phyloP scores from a whole-genome alignment of 2,888 invertebrate species.

The Napeogenes inachia region DNA sequence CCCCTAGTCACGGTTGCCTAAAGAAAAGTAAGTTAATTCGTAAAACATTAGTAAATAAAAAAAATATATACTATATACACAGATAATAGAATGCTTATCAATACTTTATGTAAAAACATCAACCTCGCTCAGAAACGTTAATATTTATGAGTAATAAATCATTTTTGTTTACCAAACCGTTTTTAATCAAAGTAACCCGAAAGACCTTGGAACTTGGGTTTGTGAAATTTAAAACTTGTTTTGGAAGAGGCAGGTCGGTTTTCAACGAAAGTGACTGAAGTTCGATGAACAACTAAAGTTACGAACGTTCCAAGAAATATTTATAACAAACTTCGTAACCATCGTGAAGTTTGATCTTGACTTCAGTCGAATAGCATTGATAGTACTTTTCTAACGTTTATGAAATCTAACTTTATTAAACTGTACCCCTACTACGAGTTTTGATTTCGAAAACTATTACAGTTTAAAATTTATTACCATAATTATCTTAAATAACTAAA shows the following conservation, averaged over 20 bases:
- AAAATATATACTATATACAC: no score
- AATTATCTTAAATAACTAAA: no score
- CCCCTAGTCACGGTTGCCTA: no score
- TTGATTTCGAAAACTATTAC: no score
- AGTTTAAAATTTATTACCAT: no score
- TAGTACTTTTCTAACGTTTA: neutral
- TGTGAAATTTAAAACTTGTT: slow-evolving; percentile 52
- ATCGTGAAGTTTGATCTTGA: slow-evolving; percentile 50
- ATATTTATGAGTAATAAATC: slow-evolving; percentile 43
- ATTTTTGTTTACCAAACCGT: slow-evolving; percentile 43
- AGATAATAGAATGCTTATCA: no score
- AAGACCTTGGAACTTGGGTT: slow-evolving; percentile 59
- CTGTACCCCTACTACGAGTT: no score
- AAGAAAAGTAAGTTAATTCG: no score
- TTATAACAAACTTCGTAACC: slow-evolving; percentile 49
- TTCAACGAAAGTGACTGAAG: slow-evolving; percentile 56
- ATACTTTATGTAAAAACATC: no score
- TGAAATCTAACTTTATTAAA: neutral
- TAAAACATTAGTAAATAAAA: no score
- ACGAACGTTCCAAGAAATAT: slow-evolving; percentile 54
- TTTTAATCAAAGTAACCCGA: slow-evolving; percentile 29
- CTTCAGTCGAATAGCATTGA: slow-evolving; percentile 21
- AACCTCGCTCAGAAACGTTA: no score
- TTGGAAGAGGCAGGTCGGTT: slow-evolving; percentile 40
- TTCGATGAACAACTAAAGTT: slow-evolving; percentile 60